These are phyloP conservation scores for Andrena hattorfiana DNA, from an alignment of 2,888 invertebrate genomes.

Conservation along the genomic window DNA sequence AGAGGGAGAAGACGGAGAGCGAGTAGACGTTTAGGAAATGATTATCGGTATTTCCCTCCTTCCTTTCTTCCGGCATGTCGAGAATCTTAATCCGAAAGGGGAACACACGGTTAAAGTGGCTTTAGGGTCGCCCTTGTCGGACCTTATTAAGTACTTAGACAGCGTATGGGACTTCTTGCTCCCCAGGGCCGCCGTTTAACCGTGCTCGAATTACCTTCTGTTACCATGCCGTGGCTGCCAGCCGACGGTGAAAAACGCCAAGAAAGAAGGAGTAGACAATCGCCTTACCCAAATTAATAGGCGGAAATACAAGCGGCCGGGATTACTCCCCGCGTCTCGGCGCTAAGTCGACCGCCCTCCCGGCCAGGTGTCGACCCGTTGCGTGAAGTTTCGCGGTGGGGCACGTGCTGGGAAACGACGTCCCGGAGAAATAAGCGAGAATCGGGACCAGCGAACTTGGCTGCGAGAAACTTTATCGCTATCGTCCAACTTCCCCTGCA, in stretches of 20 bases:
- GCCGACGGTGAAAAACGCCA: slow-evolving; percentile 29
- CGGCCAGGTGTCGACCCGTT: slow-evolving; percentile 66
- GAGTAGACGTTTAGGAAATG: slow-evolving; percentile 35
- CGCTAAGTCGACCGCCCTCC: slow-evolving; percentile 63
- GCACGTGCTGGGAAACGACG: slow-evolving; percentile 20
- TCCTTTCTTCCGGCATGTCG: slow-evolving; percentile 60
- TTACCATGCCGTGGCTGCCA: slow-evolving; percentile 38
- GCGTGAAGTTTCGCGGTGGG: slow-evolving; percentile 34
- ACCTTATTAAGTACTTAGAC: slow-evolving; percentile 74
- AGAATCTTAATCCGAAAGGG: slow-evolving; percentile 69
- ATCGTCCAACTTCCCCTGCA: neutral
- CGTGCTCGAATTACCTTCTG: slow-evolving; percentile 72
- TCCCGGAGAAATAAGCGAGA: slow-evolving; percentile 1
- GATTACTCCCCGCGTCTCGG: slow-evolving; percentile 69
- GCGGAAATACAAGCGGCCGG: slow-evolving; percentile 73
- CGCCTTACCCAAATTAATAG: slow-evolving; percentile 79
- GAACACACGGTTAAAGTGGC: slow-evolving; percentile 66
- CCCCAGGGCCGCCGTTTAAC: slow-evolving; percentile 52
- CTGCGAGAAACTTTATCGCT: neutral
- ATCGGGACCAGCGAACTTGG: neutral
- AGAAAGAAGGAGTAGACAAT: slow-evolving; percentile 69
- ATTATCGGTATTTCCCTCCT: slow-evolving; percentile 40
- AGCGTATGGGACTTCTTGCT: slow-evolving; percentile 65
- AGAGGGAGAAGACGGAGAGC: neutral
- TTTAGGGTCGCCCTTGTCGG: slow-evolving; percentile 68